phyloP scores from a whole-genome alignment of 2,888 invertebrate genomes.

The Bembecia ichneumoniformis region DNA sequence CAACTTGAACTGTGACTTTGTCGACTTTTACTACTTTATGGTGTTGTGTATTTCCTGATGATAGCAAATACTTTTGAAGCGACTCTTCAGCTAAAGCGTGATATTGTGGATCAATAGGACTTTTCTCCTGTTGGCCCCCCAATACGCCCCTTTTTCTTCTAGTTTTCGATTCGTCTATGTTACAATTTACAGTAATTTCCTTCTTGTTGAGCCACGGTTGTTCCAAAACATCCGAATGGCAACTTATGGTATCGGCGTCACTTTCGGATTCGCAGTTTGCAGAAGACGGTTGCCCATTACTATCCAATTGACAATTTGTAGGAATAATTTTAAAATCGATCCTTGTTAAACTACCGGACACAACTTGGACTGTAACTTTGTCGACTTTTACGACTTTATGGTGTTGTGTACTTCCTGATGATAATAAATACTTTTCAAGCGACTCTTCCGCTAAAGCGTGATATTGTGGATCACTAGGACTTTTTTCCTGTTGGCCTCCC shows the following conservation, averaged over 20 bases:
- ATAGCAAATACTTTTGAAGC: slow-evolving; percentile 16
- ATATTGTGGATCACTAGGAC: slow-evolving; percentile 20
- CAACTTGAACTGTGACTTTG: slow-evolving; percentile 30
- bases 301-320: slow-evolving; percentile 36
- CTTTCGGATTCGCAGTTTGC: background rate
- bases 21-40: slow-evolving; percentile 21
- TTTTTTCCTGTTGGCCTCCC: slow-evolving; percentile 6
- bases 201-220: slow-evolving; percentile 1
- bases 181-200: background rate
- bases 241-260: background rate
- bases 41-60: slow-evolving; percentile 6
- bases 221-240: slow-evolving; percentile 1
- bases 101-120: slow-evolving; percentile 20
- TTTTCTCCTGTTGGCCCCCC: slow-evolving; percentile 6
- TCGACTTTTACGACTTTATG: slow-evolving; percentile 33
- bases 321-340: slow-evolving; percentile 67
- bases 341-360: slow-evolving; percentile 58
- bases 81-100: slow-evolving; percentile 20
- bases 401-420: slow-evolving; percentile 15
- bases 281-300: background rate
- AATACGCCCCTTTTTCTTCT: slow-evolving; percentile 8
- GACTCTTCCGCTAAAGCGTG: slow-evolving; percentile 24
- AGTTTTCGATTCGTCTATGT: background rate
- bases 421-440: slow-evolving; percentile 18
- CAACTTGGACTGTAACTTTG: slow-evolving; percentile 48